Base-by-base conservation (phyloP, 2,888 invertebrate species). In the Oscheius sp. region DNA sequence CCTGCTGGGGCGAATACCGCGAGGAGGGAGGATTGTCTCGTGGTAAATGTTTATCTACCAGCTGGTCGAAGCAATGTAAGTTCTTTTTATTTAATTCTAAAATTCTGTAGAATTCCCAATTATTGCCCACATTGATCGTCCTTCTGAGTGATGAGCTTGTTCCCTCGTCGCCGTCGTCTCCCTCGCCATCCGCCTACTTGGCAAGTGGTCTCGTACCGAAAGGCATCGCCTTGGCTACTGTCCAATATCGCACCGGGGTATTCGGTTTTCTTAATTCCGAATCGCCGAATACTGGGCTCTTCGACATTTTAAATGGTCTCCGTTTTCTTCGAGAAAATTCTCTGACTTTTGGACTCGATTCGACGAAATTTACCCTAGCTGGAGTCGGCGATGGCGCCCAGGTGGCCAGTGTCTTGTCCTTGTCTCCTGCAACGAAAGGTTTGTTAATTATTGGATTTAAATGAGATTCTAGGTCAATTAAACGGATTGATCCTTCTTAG, bases 371-470 rank as follows among this genome's bases (percentile, higher is more conserved):
- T 16, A 66, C 52, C 1, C 3, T 66, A 9, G 66, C 29, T 6
- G 66, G 66, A 27, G 46, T 66, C 12, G 66, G 66, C 7, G 52
- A 66, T 6, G 66, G 66, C 27, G 66, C 66, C 13, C 66, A 66
- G 18, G 18, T 66, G 9, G 66, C 66, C 27, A 66, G 66, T 29
- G 35, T 52, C n/a, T 9, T 66, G 52, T 49, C 66, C 7, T 9
- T 66, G 13, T 66, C 66, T 52, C 66, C 49, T 13, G 66, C 35
- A n/a, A 66, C 35, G 7, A 66, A 66, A 52, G 52, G 66, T 66
- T 2, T 27, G 16, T 2, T 18, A 13, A 25, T 49, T 23, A 27
- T 13, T 27, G 7, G 12, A 2, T 27, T 46, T n/a, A 23, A 18
- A 29, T n/a, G 16, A 25, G 2, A 27, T 1, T 49, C 52, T n/a